Percentiles rank a stretch among this genome's conserved stretches.
These are phyloP conservation scores for Yponomeuta evonymella DNA, from an alignment of 2,888 invertebrate species.

Conservation along the genomic window DNA sequence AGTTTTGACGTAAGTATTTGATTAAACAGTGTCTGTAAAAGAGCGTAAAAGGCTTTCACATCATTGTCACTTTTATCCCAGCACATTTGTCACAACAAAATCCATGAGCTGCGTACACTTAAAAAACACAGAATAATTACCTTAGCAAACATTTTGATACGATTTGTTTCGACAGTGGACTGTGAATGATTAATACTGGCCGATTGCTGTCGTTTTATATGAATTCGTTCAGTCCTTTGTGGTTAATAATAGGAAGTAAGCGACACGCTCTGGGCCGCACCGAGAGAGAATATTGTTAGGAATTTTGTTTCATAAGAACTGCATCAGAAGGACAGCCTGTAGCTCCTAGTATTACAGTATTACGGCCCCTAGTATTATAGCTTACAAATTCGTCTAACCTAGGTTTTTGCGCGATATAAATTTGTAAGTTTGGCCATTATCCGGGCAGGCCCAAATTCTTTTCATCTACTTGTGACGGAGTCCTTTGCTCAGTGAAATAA, in stretches of 20 bases:
- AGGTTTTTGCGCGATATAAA: too few species aligned
- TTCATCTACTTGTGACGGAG: too few species aligned
- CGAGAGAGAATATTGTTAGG: conserved; percentile 37
- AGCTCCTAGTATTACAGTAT: too few species aligned
- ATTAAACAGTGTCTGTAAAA: too few species aligned
- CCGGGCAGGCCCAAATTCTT: too few species aligned
- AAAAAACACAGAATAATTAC: conserved; percentile 30
- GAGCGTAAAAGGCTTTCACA: neutral
- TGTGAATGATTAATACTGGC: conserved; percentile 62
- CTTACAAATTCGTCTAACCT: too few species aligned
- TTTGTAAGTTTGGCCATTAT: too few species aligned
- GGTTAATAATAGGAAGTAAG: conserved; percentile 66
- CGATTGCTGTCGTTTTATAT: conserved; percentile 51
- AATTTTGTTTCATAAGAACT: conserved; percentile 49
- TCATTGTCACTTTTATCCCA: neutral
- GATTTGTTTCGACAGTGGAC: conserved; percentile 61
- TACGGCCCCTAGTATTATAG: too few species aligned
- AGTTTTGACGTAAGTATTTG: too few species aligned
- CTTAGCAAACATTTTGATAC: conserved; percentile 71
- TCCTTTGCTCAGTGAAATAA: too few species aligned
- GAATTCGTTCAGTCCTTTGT: conserved; percentile 48
- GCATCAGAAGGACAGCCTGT: neutral
- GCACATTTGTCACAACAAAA: neutral
- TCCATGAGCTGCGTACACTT: neutral
- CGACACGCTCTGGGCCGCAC: conserved; percentile 42